Percentiles rank a stretch among this genome's conserved stretches.
phyloP scores from a whole-genome alignment of 2,888 invertebrate species.

The Hypsopygia costalis region DNA sequence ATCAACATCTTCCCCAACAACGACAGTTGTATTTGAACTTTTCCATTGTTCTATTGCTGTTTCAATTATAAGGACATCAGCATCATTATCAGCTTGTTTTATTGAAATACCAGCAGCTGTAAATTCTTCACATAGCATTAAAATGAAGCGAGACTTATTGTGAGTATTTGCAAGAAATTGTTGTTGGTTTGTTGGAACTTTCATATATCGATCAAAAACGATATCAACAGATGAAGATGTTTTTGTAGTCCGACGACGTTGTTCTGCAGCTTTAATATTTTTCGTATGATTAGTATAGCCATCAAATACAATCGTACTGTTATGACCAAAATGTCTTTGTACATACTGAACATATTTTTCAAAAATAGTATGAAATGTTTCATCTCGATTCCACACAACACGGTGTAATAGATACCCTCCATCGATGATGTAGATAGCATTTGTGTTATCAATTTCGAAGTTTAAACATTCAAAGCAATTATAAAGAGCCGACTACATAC shows the following conservation, averaged over 20 bases:
- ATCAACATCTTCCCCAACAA: slow-evolving; percentile 11
- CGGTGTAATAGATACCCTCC: slow-evolving; percentile 27
- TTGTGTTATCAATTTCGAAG: slow-evolving; percentile 19
- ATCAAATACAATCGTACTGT: slow-evolving; percentile 28
- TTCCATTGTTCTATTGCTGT: slow-evolving; percentile 13
- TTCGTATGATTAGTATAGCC: slow-evolving; percentile 29
- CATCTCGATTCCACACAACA: slow-evolving; percentile 25
- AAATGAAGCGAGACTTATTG: slow-evolving; percentile 15
- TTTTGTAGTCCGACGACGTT: slow-evolving; percentile 23
- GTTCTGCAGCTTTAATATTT: slow-evolving; percentile 12
- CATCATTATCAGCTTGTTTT: slow-evolving; percentile 9
- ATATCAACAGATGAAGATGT: slow-evolving; percentile 30
- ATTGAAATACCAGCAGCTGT: slow-evolving; percentile 9
- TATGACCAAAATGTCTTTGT: slow-evolving; percentile 21
- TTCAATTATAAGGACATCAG: slow-evolving; percentile 4
- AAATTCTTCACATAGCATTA: slow-evolving; percentile 13
- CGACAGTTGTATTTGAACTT: slow-evolving; percentile 6
- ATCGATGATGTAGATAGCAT: no score
- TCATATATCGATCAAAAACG: slow-evolving; percentile 31
- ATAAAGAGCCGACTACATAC: slow-evolving; percentile 24
- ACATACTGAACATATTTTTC: slow-evolving; percentile 24
- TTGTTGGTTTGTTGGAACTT: slow-evolving; percentile 25
- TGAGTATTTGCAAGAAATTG: slow-evolving; percentile 13
- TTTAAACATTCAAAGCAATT: slow-evolving; percentile 26
- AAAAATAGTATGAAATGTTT: slow-evolving; percentile 22